Evolutionary conservation across 2,797 vertebrate genomes (phyloP), one percentile per base, ranked within the genome.

Genomic region (Neostethus bicornis): DNA sequence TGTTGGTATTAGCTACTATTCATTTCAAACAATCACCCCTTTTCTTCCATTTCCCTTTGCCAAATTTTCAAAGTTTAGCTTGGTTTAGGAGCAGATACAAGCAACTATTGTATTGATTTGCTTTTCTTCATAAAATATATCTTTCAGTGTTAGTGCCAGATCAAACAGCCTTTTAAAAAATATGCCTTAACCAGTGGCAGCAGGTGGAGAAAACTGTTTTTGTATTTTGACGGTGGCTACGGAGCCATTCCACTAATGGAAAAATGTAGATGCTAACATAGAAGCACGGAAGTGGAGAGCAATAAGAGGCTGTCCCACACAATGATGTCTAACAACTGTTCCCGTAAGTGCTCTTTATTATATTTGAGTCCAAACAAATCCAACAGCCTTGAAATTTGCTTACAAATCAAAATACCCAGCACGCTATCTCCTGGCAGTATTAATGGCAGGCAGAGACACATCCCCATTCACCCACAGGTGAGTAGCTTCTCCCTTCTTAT

Each of bases 51-150:
- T 35, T 41, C 9, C 66, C 16, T 13, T 67, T 62, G 58, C 57
- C 49, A 70, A 25, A 72, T 78, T 57, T 74, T 41, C 73, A 72
- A 86, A 80, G 55, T 86, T 78, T 49, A 59, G 65, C 72, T 75
- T 45, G 42, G 41, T 73, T 79, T 42, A 61, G 62, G 45, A 73
- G 35, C 44, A 79, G 73, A 61, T 83, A 80, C 64, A 47, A 63
- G 61, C 44, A 47, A 50, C 50, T 72, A 61, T 78, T 78, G 70
- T 79, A 70, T 79, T 63, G 73, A 86, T 79, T 61, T 68, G 75
- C 61, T 70, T 65, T 61, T 16, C 64, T 80, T 74, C 85, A 87
- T 84, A 80, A 85, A 85, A 85, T 66, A 85, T 66, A 83, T 82
- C 2, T 70, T 75, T 63, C 70, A 43, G 56, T 79, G 65, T 79